Conservation (phyloP, 2,797 vertebrate genomes). For the Anguilla pacifica region DNA sequence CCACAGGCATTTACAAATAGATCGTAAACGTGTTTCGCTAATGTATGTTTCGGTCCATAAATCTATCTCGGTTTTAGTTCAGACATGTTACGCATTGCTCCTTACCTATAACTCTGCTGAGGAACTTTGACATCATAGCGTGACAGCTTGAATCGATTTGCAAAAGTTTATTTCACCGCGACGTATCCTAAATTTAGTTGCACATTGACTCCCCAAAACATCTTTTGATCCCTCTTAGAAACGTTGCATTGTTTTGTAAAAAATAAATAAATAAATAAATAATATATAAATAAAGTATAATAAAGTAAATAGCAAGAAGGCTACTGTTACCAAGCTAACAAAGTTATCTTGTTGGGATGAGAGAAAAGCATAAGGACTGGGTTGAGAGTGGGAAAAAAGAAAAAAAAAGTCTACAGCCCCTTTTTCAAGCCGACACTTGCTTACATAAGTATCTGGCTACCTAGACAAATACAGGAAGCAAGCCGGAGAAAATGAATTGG, state of each 20-base stretch:
- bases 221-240: neutral
- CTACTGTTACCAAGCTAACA: neutral
- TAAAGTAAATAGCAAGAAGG: neutral
- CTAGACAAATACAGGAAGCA: slow-evolving; percentile 7
- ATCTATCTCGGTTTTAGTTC: neutral
- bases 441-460: neutral
- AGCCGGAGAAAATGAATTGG: neutral
- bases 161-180: neutral
- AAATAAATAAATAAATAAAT: neutral
- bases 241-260: neutral
- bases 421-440: neutral
- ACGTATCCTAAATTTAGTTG: too few relatives aligned
- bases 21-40: neutral
- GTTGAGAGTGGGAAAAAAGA: neutral
- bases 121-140: neutral
- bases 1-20: neutral
- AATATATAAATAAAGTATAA: too few relatives aligned
- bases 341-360: too few relatives aligned
- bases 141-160: neutral
- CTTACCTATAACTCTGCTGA: too few relatives aligned
- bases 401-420: neutral
- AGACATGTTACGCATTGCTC: neutral
- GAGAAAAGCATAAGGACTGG: too few relatives aligned
- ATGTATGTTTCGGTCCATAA: neutral
- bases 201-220: neutral